Evolutionary conservation across 2,797 vertebrate species (phyloP), one percentile per base, ranked within the genome.

Genomic region (Astyanax mexicanus): DNA sequence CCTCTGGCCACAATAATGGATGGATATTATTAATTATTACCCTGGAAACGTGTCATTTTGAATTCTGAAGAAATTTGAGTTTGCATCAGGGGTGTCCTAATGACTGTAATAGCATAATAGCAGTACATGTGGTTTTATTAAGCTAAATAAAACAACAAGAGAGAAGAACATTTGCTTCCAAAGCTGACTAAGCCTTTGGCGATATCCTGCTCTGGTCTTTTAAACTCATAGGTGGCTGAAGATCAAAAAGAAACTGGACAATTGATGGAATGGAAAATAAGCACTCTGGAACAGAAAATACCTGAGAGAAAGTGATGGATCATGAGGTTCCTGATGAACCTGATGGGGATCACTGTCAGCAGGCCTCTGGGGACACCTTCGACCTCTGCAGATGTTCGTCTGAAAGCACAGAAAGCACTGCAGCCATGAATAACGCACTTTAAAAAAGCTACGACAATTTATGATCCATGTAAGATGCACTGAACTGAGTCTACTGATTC

Each of bases 371-470:
- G 76, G 40, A 38, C 19, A 60, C 40, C n/a, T 25, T 68, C 60
- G 51, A 44, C 40, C 25, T 77, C 57, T 51, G 65, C 71, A 80
- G 65, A 75, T 75, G 67, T 69, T 76, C 37, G 64, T 62, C 74
- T 79, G 58, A 66, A 74, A 60, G 25, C 27, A 69, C 35, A 58
- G 35, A 60, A 81, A 80, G 83, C 65, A 58, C 49, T 66, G 69
- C 67, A 29, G 17, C 58, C 44, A 69, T 80, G 77, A 81, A 80
- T 82, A 77, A 81, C 38, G 40, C 27, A 61, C 70, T 76, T 69
- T 57, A 75, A 51, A 58, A 32, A 66, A 67, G 44, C n/a, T 37
- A 54, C 61, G 77, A 84, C 65, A 77, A 84, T 85, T 72, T 74
- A 85, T 57, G 66, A 64, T 40, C 40, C 42, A 55, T 62, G 45